These are phyloP conservation scores for Falco punctatus DNA, from an alignment of 2,113 vertebrate genomes.

Conservation along the genomic window DNA sequence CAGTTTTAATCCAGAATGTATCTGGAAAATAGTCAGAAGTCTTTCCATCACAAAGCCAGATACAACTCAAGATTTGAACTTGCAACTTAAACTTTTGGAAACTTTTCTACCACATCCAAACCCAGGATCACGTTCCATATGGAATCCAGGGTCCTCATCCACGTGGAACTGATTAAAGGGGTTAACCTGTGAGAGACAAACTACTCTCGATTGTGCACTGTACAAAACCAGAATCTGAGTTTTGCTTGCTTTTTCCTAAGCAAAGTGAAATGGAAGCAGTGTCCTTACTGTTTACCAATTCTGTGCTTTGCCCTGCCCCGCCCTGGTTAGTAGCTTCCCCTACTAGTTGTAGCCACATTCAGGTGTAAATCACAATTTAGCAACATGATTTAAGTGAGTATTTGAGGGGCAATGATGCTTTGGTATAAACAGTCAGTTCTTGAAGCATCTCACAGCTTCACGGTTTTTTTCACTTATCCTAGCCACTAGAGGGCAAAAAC, in stretches of 20 bases:
- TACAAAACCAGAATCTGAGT: background rate
- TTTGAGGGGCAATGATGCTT: background rate
- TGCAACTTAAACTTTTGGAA: background rate
- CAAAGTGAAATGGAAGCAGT: background rate
- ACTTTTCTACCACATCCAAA: background rate
- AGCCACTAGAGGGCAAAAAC: background rate
- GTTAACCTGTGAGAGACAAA: background rate
- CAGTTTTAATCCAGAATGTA: background rate
- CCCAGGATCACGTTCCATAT: background rate
- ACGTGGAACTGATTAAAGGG: background rate
- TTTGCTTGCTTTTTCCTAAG: background rate
- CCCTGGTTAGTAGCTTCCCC: background rate
- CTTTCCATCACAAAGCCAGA: background rate
- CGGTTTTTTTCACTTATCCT: background rate
- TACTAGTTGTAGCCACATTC: background rate
- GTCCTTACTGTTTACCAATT: background rate
- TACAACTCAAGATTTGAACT: background rate
- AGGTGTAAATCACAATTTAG: background rate
- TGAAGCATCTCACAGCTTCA: background rate
- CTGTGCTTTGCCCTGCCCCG: background rate
- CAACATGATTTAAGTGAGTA: background rate
- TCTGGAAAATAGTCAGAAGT: background rate
- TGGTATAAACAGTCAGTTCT: background rate
- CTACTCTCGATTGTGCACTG: background rate
- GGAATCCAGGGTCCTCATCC: background rate